These are phyloP conservation scores for Chloromyia formosa DNA, from an alignment of 2,888 invertebrate species.

Conservation along the genomic window DNA sequence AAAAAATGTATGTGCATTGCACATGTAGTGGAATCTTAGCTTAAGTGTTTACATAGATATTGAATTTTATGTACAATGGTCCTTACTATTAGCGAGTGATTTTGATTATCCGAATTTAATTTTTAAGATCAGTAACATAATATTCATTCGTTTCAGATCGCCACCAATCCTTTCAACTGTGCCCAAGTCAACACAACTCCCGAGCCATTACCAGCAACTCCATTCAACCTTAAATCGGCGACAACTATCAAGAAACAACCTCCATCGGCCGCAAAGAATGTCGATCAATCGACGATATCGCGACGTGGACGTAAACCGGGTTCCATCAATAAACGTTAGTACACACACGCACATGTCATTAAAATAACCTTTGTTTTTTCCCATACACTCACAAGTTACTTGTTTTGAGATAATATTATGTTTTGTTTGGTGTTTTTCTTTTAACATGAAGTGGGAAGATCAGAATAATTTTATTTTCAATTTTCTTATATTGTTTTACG, in stretches of 20 bases:
- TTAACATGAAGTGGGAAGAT: too few species aligned
- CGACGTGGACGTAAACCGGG: constrained; percentile 45
- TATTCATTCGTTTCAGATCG: constrained; percentile 63
- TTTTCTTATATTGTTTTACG: too few species aligned
- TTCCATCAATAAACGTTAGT: constrained; percentile 27
- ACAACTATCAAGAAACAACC: neutral
- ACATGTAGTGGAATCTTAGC: too few species aligned
- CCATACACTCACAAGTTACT: neutral
- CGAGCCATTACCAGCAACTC: constrained; percentile 49
- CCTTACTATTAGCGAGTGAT: too few species aligned
- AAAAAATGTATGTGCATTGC: too few species aligned
- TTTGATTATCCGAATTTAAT: too few species aligned
- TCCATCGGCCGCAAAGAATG: neutral
- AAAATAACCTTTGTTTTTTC: constrained; percentile 4
- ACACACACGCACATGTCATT: neutral
- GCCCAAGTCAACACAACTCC: constrained; percentile 55
- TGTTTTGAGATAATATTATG: constrained; percentile 3
- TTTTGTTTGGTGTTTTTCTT: too few species aligned
- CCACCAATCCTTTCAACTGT: constrained; percentile 72
- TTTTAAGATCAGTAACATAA: too few species aligned
- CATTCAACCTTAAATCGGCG: neutral
- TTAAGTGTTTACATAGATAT: too few species aligned
- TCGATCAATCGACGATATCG: neutral
- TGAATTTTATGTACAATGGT: too few species aligned
- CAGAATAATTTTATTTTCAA: too few species aligned